Base-by-base conservation (phyloP, 1,140 invertebrate genomes). In the Penaeus japonicus region DNA sequence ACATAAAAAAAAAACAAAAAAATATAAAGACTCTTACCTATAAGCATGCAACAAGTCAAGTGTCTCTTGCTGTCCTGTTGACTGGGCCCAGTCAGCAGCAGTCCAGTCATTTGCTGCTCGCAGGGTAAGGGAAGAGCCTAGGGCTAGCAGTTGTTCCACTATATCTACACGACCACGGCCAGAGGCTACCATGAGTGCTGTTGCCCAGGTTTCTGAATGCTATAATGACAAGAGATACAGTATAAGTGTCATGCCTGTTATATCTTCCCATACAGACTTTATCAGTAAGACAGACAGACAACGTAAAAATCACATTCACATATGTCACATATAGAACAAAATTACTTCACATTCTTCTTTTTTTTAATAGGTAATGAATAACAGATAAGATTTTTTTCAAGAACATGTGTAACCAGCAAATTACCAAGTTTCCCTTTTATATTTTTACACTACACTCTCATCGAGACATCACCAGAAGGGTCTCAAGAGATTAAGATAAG, bases 141-240 rank as follows among this genome's bases (percentile, higher is more conserved):
- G 92, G 90, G 94, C 94, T 24, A 97, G 92, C 18, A 97, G 93
- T 90, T 96, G 94, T 89, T 95, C 94, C 2, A 95, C 94, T 55
- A 94, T 93, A 82, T 95, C 94, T 10, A 94, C 87, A 77, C 94
- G 94, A 5, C 96, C 96, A 90, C 95, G 93, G 15, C 94, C 94
- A 57, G 96, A 95, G 12, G 96, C 96, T 0, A 96, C 95, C 95
- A 97, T 97, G 65, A 97, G 93, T 0, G 96, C 94, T 39, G 96
- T 96, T 18, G 95, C 94, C 59, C 94, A 94, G 3, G 95, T 96
- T 80, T 94, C 93, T 24, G 94, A 94, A 92, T 97, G 96, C 91
- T 93, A 91, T 91, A 93, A 32, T 15, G 79, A 4, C 32, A 57
- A 54, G 5, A 53, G 30, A 32, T 55, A 27, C 18, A 57, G 24